Evolutionary conservation across 1,140 invertebrate species (phyloP).

Genomic region (Lethrus apterus): DNA sequence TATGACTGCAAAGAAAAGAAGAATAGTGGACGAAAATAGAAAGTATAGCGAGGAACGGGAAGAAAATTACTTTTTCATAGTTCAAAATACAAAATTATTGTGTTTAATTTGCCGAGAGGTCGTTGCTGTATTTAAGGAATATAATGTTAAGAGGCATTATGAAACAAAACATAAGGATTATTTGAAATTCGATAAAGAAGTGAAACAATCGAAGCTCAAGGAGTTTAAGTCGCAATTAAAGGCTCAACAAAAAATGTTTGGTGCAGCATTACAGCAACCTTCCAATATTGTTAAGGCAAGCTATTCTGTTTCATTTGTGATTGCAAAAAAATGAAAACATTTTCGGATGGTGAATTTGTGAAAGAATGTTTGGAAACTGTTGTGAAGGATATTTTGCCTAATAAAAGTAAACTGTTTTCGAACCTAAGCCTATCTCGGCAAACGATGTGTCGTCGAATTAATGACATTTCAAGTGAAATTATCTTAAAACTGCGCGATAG

Average conservation of each 20-base stretch:
- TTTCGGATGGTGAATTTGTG: slow-evolving; percentile 33
- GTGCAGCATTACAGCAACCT: slow-evolving; percentile 13
- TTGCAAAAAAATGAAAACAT: slow-evolving; percentile 31
- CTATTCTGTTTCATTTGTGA: slow-evolving; percentile 26
- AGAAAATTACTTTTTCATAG: slow-evolving; percentile 16
- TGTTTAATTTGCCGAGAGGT: slow-evolving; percentile 26
- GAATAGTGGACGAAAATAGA: slow-evolving; percentile 14
- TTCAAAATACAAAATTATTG: slow-evolving; percentile 16
- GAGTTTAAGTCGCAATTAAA: slow-evolving; percentile 6
- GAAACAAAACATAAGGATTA: slow-evolving; percentile 18
- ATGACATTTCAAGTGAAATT: slow-evolving; percentile 29
- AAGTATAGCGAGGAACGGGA: slow-evolving; percentile 13
- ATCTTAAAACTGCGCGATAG: slow-evolving; percentile 24
- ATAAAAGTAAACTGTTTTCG: slow-evolving; percentile 26
- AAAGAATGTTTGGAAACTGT: slow-evolving; percentile 33
- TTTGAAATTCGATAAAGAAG: slow-evolving; percentile 17
- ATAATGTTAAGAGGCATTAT: slow-evolving; percentile 30
- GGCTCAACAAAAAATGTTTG: slow-evolving; percentile 12
- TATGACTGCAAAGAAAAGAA: slow-evolving; percentile 14
- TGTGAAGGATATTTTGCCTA: slow-evolving; percentile 28
- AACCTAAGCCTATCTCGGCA: slow-evolving; percentile 27
- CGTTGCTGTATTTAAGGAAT: slow-evolving; percentile 29
- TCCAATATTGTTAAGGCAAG: slow-evolving; percentile 21
- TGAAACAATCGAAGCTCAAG: slow-evolving; percentile 16
- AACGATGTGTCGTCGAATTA: slow-evolving; percentile 31